Evolutionary conservation across 2,888 invertebrate species (phyloP), one percentile per base, ranked within the genome.

Genomic region (Sturmia bella): DNA sequence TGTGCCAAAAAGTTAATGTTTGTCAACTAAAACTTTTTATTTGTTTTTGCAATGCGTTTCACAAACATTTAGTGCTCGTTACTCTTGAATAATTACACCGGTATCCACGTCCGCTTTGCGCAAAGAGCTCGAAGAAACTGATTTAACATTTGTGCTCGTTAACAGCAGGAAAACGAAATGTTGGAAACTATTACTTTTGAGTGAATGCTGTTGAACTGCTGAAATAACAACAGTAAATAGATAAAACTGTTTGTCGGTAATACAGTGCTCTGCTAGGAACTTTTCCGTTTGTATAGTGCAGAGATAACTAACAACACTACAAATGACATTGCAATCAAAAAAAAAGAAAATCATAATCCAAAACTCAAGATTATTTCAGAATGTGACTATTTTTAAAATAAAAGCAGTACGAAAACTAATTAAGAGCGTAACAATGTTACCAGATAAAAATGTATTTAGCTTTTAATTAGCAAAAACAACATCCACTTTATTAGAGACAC

Each of bases 41-140:
- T 69, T 63, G 9, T 50, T 76, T 76, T 63, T 24, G 11, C 56
- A 75, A 32, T 63, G 41, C 61, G 56, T 59, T 68, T 11, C 43
- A 50, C 24, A 41, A 56, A 75, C 15, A 32, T 24, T 52, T 32
- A 54, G 7, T n/a, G 4, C 27, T 3, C 1, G 6, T 12, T 15
- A 27, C 41, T 19, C 37, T 6, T 19, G 56, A n/a, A 5, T 17
- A 4, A 24, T 19, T 7, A 1, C 4, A 24, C 68, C 45, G 63
- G n/a, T 17, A 54, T 19, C 11, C 9, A 59, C 82, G 45, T 45
- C 78, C 69, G 59, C 54, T 37, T 74, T 24, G 43, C 61, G 48
- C 79, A 54, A 79, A 70, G 54, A 75, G 66, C 79, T 69, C 61
- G n/a, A 64, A 69, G 64, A 80, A 76, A 80, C 76, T 76, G 48